Evolutionary conservation across 2,888 invertebrate species (phyloP).

Genomic region (Tortrix viridana): DNA sequence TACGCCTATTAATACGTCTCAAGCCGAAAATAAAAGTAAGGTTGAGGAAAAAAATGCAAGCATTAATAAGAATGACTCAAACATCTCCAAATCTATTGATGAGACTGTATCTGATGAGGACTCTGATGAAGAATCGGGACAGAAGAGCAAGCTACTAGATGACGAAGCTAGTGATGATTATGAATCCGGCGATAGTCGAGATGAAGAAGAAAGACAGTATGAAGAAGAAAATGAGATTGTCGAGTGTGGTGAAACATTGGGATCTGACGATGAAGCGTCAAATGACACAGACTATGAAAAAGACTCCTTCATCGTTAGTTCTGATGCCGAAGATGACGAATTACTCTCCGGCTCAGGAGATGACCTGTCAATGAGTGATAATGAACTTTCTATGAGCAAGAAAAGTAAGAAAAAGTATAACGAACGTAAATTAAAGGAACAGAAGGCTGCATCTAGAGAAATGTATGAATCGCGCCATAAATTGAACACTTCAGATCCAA

Average conservation of each 20-base stretch:
- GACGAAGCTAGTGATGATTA: slow-evolving; percentile 72
- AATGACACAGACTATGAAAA: slow-evolving; percentile 77
- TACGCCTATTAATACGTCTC: slow-evolving; percentile 25
- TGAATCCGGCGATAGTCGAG: slow-evolving; percentile 77
- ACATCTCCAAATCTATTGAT: slow-evolving; percentile 43
- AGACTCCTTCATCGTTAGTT: slow-evolving; percentile 83
- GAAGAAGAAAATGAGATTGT: slow-evolving; percentile 77
- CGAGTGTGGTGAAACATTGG: slow-evolving; percentile 79
- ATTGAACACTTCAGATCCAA: slow-evolving; percentile 51
- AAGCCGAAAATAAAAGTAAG: slow-evolving; percentile 6
- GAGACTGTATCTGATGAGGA: slow-evolving; percentile 33
- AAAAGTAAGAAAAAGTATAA: slow-evolving; percentile 76
- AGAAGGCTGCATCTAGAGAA: slow-evolving; percentile 74
- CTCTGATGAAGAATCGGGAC: slow-evolving; percentile 43
- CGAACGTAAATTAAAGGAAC: slow-evolving; percentile 69
- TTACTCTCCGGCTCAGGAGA: slow-evolving; percentile 74
- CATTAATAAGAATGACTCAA: slow-evolving; percentile 31
- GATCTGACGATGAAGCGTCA: slow-evolving; percentile 73
- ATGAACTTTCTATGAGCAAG: slow-evolving; percentile 70
- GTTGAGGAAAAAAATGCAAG: slow-evolving; percentile 39
- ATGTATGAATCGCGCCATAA: slow-evolving; percentile 75
- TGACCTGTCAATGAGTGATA: slow-evolving; percentile 72
- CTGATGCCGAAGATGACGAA: slow-evolving; percentile 73
- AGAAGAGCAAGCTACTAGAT: slow-evolving; percentile 55
- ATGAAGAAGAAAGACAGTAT: slow-evolving; percentile 76